phyloP scores from a whole-genome alignment of 2,113 vertebrate genomes.

The Oreochromis spilurus region DNA sequence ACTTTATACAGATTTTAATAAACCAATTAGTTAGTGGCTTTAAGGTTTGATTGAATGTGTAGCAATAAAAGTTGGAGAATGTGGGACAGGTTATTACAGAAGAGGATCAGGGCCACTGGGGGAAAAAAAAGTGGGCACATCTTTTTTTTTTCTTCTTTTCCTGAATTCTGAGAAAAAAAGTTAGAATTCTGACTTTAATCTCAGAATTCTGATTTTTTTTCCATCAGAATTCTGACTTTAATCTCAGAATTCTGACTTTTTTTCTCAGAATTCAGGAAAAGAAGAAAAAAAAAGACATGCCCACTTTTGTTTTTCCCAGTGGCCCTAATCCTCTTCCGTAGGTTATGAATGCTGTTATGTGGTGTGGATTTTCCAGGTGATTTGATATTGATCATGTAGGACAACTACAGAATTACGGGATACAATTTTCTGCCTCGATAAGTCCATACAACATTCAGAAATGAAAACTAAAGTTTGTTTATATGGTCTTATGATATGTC shows the following conservation, averaged over 20 bases:
- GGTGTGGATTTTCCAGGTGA: neutral
- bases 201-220: too few relatives aligned
- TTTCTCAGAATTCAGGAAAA: too few relatives aligned
- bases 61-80: neutral
- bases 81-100: neutral
- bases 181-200: too few relatives aligned
- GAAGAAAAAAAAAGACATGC: too few relatives aligned
- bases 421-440: rapidly evolving
- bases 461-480: neutral
- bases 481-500: neutral
- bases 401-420: neutral
- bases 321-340: too few relatives aligned
- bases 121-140: too few relatives aligned
- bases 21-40: neutral
- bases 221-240: too few relatives aligned
- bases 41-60: neutral
- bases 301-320: too few relatives aligned
- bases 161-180: too few relatives aligned
- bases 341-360: neutral
- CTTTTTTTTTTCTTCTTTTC: too few relatives aligned
- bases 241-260: too few relatives aligned
- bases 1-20: neutral
- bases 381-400: neutral
- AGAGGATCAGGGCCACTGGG: too few relatives aligned
- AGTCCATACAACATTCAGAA: neutral